Base-by-base conservation (phyloP, 1,140 invertebrate genomes). In the Drosophila paulistorum region DNA sequence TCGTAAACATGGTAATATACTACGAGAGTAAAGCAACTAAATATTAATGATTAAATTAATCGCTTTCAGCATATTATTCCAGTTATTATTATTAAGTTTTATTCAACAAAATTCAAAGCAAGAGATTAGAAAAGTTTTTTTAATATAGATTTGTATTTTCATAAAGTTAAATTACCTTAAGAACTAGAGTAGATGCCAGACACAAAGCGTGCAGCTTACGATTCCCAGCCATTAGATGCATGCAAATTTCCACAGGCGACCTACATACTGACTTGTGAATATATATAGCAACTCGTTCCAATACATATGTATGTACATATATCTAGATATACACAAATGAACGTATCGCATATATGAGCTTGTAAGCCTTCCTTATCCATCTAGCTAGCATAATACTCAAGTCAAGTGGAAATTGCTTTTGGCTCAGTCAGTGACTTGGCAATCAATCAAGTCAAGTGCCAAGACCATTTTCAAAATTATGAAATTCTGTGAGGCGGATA, bases 361-460 rank as follows among this genome's bases (percentile, higher is more conserved):
- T 35, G 55, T 59, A 48, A 74, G 71, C 33, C 41, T 58, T 65
- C 30, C 39, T 63, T 64, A 61, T 58, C 67, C 62, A 33, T 54
- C 41, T 51, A 58, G 33, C 61, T 63, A 59, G 64, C 51, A 65
- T 76, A 70, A 68, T 26, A 42, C 71, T 71, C 48, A 58, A 75
- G 72, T 76, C 74, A 66, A 76, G 66, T 76, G 73, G 60, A 76
- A 77, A 77, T 77, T 71, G 74, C 74, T 65, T 75, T 77, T 57
- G 55, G 64, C 74, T 77, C 74, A 84, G 69, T 76, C 82, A 68
- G 41, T 81, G 71, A 78, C 78, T 81, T 79, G 82, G 75, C 82
- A 87, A 82, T 85, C 82, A 85, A 85, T 85, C 82, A 87, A 87
- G 68, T 85, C 71, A 82, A 75, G 79, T 81, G 74, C 77, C 51